Evolutionary conservation across 2,797 vertebrate species (phyloP).

Genomic region (Pterois miles): DNA sequence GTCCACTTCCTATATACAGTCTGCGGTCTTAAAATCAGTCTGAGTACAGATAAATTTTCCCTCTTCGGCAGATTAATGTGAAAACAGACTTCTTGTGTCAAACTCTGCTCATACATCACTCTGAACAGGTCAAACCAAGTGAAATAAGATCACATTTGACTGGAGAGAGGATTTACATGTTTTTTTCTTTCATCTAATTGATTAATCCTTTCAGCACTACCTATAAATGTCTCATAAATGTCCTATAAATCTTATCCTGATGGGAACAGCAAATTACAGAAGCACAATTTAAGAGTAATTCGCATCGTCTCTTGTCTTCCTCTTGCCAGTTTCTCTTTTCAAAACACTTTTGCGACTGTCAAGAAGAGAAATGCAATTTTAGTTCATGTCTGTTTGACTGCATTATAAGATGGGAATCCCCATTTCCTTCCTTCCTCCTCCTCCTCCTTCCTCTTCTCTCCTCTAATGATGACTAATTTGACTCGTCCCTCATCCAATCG

Average conservation of each 20-base stretch:
- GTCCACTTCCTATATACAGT: too few relatives aligned
- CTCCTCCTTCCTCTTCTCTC: slow-evolving; percentile 32
- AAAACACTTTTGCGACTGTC: slow-evolving; percentile 25
- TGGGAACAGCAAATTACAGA: background rate
- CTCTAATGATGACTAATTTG: slow-evolving; percentile 64
- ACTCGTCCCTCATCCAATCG: slow-evolving; percentile 43
- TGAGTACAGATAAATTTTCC: background rate
- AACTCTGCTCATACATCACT: background rate
- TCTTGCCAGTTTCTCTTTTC: slow-evolving; percentile 6
- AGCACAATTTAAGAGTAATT: background rate
- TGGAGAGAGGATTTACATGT: too few relatives aligned
- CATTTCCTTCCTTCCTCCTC: slow-evolving; percentile 29
- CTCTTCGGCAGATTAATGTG: background rate
- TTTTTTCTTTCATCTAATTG: too few relatives aligned
- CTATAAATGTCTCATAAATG: too few relatives aligned
- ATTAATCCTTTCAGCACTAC: background rate
- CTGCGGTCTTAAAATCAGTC: background rate
- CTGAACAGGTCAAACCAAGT: too few relatives aligned
- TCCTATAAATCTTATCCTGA: background rate
- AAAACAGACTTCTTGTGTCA: background rate
- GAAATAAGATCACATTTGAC: too few relatives aligned
- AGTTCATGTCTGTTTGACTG: slow-evolving; percentile 11
- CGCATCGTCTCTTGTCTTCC: background rate
- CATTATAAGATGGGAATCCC: slow-evolving; percentile 22
- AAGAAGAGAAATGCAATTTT: slow-evolving; percentile 37